Percentiles rank a stretch among this genome's conserved stretches.
These are phyloP conservation scores for cattle (Bos taurus) DNA, from an alignment of 2,113 vertebrate genomes.

Conservation along the genomic window ARS-UCD2.0 NC_037330.1:22297001-22297500, in stretches of 20 bases:
- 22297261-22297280: not conserved
- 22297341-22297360: not conserved
- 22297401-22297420: not conserved
- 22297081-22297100: not conserved
- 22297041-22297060: not conserved
- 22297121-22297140: not conserved
- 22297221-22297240: not conserved
- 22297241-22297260: not conserved
- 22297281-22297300: not conserved
- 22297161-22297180: not conserved
- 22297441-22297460: not conserved
- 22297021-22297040: not conserved
- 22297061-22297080: not conserved
- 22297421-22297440: not conserved
- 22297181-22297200: not conserved
- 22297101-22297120: not conserved
- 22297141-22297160: not conserved
- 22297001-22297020: not conserved
- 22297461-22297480: not conserved
- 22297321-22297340: not conserved
- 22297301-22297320: not conserved
- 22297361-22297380: not conserved
- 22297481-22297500: not conserved
- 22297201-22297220: not conserved
- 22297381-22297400: not conserved